Conservation (phyloP, 1,140 invertebrate genomes). For the Drosophila kohkoa region DNA sequence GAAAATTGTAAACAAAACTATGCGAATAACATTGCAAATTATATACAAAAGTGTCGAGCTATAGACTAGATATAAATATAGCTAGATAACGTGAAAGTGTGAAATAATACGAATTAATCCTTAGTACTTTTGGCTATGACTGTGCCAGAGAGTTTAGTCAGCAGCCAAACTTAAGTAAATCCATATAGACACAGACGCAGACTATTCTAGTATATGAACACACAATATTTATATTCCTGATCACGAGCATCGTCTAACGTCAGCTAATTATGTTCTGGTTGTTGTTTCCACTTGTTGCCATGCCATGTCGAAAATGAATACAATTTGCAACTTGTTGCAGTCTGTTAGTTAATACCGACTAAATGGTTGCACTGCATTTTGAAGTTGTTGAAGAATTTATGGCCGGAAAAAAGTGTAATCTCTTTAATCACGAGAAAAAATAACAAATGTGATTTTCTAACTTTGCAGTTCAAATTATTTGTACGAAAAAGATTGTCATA, state of each 20-base stretch:
- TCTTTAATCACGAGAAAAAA: too few relatives aligned
- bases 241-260: not conserved
- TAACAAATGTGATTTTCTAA: too few relatives aligned
- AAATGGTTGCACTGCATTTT: too few relatives aligned
- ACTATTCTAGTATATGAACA: too few relatives aligned
- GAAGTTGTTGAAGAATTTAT: too few relatives aligned
- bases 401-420: too few relatives aligned
- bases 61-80: slow-evolving; percentile 11
- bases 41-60: not conserved
- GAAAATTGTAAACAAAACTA: slow-evolving; percentile 33
- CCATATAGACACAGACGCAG: too few relatives aligned
- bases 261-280: too few relatives aligned
- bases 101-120: slow-evolving; percentile 16
- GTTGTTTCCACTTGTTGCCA: slow-evolving; percentile 2
- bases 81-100: slow-evolving; percentile 36
- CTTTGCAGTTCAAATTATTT: too few relatives aligned
- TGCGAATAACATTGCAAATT: slow-evolving; percentile 15
- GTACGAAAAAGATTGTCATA: too few relatives aligned
- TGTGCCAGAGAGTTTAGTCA: not conserved
- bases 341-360: too few relatives aligned
- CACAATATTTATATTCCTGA: not conserved
- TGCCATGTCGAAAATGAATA: not conserved
- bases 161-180: not conserved
- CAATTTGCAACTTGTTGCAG: not conserved
- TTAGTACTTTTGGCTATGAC: not conserved